These are phyloP conservation scores for Porites cylindrica DNA, from an alignment of 92 coral and sea anemone species.

Conservation along the genomic window DNA sequence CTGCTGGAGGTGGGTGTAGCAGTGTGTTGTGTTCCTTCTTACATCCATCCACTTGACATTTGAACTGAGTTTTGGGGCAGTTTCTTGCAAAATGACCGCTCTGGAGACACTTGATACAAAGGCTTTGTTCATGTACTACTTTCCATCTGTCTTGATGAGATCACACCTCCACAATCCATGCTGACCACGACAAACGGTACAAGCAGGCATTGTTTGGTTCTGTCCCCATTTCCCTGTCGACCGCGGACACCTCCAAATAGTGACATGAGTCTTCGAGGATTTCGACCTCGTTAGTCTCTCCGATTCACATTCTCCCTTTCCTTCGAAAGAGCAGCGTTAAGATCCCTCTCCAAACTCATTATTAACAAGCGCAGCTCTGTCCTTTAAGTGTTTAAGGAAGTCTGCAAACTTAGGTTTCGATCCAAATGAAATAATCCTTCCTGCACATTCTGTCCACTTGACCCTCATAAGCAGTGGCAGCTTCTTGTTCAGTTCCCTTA, in stretches of 20 bases:
- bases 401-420: conserved; percentile 63
- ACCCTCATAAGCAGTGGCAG: conserved; percentile 65
- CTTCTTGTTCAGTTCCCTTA: conserved; percentile 60
- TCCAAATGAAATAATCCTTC: conserved; percentile 61
- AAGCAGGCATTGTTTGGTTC: conserved; percentile 24
- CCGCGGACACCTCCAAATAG: conserved; percentile 12
- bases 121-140: not conserved
- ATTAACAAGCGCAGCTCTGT: conserved; percentile 73
- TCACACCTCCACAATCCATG: conserved; percentile 78
- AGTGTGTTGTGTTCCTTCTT: conserved; percentile 60
- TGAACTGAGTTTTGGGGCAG: too few relatives aligned
- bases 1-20: conserved; percentile 58
- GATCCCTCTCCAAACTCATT: conserved; percentile 76
- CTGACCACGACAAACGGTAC: conserved; percentile 45
- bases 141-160: conserved; percentile 20
- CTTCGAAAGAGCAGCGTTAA: conserved; percentile 24
- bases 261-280: not conserved
- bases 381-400: conserved; percentile 52
- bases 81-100: conserved; percentile 62
- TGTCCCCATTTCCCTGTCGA: conserved; percentile 7
- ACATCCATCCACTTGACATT: conserved; percentile 49
- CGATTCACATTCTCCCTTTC: conserved; percentile 16
- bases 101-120: conserved; percentile 39
- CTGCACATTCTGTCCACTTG: conserved; percentile 80
- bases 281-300: conserved; percentile 12